Evolutionary conservation across 2,113 vertebrate species (phyloP).

Genomic region (Orthonyx spaldingii): DNA sequence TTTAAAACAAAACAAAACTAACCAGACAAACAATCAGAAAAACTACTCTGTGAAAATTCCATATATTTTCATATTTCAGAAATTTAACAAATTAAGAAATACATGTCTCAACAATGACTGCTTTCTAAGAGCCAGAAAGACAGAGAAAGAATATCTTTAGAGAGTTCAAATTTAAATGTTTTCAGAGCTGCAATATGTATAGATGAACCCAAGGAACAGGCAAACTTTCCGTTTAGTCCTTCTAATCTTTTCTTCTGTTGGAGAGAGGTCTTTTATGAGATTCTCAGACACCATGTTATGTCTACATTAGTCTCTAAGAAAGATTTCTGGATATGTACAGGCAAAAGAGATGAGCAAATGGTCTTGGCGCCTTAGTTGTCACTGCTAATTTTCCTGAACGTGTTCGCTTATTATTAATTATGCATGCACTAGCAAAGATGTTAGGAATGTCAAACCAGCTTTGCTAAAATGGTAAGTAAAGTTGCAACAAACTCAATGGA

Average conservation of each 20-base stretch:
- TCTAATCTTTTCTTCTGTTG: not conserved
- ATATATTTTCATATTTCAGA: not conserved
- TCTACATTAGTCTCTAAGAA: not conserved
- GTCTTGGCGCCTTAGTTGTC: not conserved
- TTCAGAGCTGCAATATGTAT: not conserved
- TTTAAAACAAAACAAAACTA: not conserved
- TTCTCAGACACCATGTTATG: not conserved
- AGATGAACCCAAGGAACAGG: not conserved
- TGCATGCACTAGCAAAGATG: not conserved
- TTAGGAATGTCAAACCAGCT: not conserved
- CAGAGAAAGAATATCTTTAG: not conserved
- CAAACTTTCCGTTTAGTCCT: not conserved
- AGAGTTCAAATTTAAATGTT: not conserved
- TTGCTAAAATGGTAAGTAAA: constrained; percentile 21
- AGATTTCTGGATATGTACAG: not conserved
- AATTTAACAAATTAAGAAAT: not conserved
- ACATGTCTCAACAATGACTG: not conserved
- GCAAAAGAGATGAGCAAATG: not conserved
- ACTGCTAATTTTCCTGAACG: constrained; percentile 23
- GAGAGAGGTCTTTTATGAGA: not conserved
- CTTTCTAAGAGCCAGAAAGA: not conserved
- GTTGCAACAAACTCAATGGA: constrained; percentile 7
- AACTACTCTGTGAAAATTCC: not conserved
- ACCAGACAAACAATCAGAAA: not conserved
- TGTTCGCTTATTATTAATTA: constrained; percentile 11